These are phyloP conservation scores for Apotomis turbidana DNA, from an alignment of 2,888 invertebrate species.

Conservation along the genomic window DNA sequence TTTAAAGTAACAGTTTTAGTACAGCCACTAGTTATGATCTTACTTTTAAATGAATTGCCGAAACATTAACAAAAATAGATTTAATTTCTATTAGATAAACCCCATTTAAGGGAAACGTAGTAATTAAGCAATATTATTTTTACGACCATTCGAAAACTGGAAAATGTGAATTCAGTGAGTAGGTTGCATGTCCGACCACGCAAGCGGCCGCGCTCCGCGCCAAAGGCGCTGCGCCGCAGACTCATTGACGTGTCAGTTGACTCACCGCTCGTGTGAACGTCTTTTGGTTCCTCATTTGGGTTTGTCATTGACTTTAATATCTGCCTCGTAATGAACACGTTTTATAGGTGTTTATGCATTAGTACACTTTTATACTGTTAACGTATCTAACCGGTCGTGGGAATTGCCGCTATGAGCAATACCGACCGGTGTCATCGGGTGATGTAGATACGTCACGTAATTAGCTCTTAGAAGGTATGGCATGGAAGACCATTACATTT, in stretches of 20 bases:
- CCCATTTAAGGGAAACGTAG: neutral
- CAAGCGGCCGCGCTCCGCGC: constrained; percentile 50
- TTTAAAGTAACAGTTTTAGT: too few relatives aligned
- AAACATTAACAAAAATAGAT: neutral
- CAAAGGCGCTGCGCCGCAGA: constrained; percentile 47
- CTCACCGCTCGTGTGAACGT: constrained; percentile 43
- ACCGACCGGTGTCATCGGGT: constrained; percentile 23
- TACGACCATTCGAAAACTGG: constrained; percentile 14
- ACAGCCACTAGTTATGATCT: too few relatives aligned
- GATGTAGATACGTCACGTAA: constrained; percentile 2
- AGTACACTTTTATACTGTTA: constrained; percentile 11
- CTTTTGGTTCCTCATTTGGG: constrained; percentile 42
- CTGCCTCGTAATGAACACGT: constrained; percentile 36
- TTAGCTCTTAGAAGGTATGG: constrained; percentile 42
- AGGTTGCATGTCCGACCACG: constrained; percentile 37
- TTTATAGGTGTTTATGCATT: constrained; percentile 31
- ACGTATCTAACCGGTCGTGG: constrained; percentile 21
- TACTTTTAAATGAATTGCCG: neutral
- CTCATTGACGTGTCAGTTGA: constrained; percentile 43
- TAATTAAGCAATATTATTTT: constrained; percentile 19
- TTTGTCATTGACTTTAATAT: constrained; percentile 43
- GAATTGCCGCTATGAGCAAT: constrained; percentile 32
- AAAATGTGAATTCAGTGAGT: constrained; percentile 24
- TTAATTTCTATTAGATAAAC: constrained; percentile 5
- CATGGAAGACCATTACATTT: constrained; percentile 6